Conservation (phyloP, 1,140 invertebrate species). For the Drosophila dunni region DNA sequence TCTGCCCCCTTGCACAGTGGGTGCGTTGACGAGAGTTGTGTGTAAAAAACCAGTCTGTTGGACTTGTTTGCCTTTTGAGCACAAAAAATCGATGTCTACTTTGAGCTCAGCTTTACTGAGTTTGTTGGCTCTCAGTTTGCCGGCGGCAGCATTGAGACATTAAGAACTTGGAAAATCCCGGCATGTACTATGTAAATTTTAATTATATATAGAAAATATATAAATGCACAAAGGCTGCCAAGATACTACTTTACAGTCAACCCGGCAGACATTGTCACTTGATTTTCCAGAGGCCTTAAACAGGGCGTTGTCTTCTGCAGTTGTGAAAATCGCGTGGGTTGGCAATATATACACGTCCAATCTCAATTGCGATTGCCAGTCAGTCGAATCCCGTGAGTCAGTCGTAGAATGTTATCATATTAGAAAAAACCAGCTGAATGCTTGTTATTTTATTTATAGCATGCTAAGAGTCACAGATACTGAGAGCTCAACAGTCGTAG, state of each 20-base stretch:
- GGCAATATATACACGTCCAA: constrained; percentile 30
- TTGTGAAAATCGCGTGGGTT: constrained; percentile 6
- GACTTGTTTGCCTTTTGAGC: background rate
- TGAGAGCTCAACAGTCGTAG: background rate
- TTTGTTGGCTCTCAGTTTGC: constrained; percentile 5
- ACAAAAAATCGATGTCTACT: background rate
- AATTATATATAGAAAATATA: constrained; percentile 54
- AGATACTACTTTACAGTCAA: background rate
- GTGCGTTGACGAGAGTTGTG: constrained; percentile 22
- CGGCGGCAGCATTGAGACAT: constrained; percentile 2
- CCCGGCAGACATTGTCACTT: constrained; percentile 9
- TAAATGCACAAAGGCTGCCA: constrained; percentile 3
- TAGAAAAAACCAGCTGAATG: constrained; percentile 50
- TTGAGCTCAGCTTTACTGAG: background rate
- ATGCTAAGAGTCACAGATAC: constrained; percentile 1
- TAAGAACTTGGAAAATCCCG: constrained; percentile 52
- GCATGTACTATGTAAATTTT: constrained; percentile 30
- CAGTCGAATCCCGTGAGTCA: constrained; percentile 18
- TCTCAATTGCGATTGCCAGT: constrained; percentile 4
- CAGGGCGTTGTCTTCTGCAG: constrained; percentile 4
- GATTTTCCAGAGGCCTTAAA: constrained; percentile 9
- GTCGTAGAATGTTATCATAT: constrained; percentile 23
- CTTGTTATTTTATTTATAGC: constrained; percentile 44
- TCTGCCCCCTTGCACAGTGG: constrained; percentile 27
- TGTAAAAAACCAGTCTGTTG: constrained; percentile 22